Conservation (phyloP, 2,797 vertebrate genomes). For the Urocyon cinereoargenteus region DNA sequence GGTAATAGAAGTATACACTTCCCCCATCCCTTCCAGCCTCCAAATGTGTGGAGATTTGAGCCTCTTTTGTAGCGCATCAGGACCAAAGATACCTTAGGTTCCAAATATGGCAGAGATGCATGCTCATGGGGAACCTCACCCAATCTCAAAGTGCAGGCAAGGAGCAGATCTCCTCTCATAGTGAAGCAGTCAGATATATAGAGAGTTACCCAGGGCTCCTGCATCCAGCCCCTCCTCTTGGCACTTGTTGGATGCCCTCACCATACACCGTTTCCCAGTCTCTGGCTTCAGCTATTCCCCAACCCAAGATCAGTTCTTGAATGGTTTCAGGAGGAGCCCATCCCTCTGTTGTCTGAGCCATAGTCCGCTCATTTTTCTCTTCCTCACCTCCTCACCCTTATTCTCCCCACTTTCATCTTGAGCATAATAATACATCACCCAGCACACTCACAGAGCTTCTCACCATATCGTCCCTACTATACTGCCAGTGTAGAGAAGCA, state of each 20-base stretch:
- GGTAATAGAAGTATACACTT: neutral
- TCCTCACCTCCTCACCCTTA: neutral
- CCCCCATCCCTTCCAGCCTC: neutral
- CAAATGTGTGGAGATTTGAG: neutral
- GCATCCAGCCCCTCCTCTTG: fast-evolving
- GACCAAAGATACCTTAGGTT: neutral
- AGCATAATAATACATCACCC: neutral
- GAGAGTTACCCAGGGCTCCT: neutral
- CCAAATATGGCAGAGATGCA: neutral
- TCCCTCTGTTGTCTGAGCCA: neutral
- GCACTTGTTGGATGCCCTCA: neutral
- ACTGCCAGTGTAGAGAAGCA: neutral
- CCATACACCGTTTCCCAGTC: neutral
- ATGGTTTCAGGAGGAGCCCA: neutral
- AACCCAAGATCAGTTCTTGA: neutral
- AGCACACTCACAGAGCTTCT: neutral
- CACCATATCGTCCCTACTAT: neutral
- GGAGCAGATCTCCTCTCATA: neutral
- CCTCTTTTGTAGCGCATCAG: neutral
- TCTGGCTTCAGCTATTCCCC: neutral
- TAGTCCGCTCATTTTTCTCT: neutral
- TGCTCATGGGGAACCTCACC: neutral
- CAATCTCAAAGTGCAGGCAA: neutral
- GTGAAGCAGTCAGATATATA: no score
- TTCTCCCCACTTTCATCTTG: neutral